Base-by-base conservation (phyloP, 2,797 vertebrate genomes). In the Xiphorhynchus erythropygius region DNA sequence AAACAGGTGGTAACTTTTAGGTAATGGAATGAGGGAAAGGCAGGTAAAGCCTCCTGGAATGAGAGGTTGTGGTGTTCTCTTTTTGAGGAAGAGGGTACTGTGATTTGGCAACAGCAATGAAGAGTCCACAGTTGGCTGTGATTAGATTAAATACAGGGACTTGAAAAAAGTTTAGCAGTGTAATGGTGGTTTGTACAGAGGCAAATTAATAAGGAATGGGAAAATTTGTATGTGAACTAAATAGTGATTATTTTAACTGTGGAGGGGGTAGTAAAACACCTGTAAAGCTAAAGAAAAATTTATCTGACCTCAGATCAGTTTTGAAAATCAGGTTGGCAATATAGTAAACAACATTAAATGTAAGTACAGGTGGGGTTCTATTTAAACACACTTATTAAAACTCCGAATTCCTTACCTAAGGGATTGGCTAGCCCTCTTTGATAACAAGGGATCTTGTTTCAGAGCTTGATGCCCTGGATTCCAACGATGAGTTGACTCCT, bases 381-480 rank as follows among this genome's bases (percentile, higher is more conserved):
- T 53, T 65, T 49, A 64, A 87, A 64, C 47, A 33, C 53, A n/a
- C 8, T 23, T 56, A 44, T 18, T 81, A 30, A 69, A 67, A 46
- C 16, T 64, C 27, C 69, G n/a, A 17, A 22, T 82, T 75, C 89
- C n/a, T 78, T 80, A 65, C 3, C 30, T 39, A 18, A 57, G 76
- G 53, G 24, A 10, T 50, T 85, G 49, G 35, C 10, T 55, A 49
- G 35, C n/a, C 3, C 0, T 23, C 37, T 83, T 59, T 92, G 53
- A 53, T 96, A 76, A 97, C 32, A 64, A 73, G n/a, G 69, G 57
- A n/a, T 94, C 52, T 88, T 63, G 18, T 91, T 94, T 90, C 97
- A 99, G 99, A 99, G 90, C 98, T 99, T 95, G 99, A 99, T 91
- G 99, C 99, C 27, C 97, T 99, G 83, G 99, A 99, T 97, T 79